Conservation (phyloP, 2,113 vertebrate genomes). For the Daphoenositta chrysoptera region DNA sequence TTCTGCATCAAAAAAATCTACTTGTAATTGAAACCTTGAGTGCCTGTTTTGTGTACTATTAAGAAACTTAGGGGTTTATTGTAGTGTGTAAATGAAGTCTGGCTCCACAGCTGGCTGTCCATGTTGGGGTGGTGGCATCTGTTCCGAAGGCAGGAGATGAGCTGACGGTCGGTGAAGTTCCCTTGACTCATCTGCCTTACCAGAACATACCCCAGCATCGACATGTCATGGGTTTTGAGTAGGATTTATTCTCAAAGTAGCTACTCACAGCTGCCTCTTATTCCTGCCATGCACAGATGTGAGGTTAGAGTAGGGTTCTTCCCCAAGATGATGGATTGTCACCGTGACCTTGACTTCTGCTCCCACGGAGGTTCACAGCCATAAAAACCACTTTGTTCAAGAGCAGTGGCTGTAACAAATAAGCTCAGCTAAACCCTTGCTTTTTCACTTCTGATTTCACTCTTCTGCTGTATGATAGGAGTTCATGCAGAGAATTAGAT, state of each 20-base stretch:
- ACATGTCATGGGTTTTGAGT: neutral
- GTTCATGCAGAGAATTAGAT: constrained; percentile 59
- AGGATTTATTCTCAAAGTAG: neutral
- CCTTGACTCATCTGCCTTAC: neutral
- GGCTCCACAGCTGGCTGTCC: neutral
- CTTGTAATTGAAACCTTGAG: neutral
- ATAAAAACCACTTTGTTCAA: constrained; percentile 71
- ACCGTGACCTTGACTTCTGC: neutral
- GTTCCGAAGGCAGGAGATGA: neutral
- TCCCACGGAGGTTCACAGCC: constrained; percentile 17
- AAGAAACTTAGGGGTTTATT: neutral
- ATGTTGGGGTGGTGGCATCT: neutral
- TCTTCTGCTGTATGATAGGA: constrained; percentile 62
- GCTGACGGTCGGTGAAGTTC: neutral
- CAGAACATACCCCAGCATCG: neutral
- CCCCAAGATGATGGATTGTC: constrained; percentile 25
- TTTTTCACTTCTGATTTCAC: constrained; percentile 71
- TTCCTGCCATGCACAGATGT: neutral
- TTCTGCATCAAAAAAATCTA: neutral
- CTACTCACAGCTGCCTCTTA: neutral
- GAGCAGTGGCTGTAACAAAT: constrained; percentile 74
- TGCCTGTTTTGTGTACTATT: neutral
- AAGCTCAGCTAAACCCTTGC: constrained; percentile 62
- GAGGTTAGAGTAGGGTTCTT: constrained; percentile 10
- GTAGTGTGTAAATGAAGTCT: neutral